Base-by-base conservation (phyloP, 1,140 invertebrate species). In the Orussus abietinus region DNA sequence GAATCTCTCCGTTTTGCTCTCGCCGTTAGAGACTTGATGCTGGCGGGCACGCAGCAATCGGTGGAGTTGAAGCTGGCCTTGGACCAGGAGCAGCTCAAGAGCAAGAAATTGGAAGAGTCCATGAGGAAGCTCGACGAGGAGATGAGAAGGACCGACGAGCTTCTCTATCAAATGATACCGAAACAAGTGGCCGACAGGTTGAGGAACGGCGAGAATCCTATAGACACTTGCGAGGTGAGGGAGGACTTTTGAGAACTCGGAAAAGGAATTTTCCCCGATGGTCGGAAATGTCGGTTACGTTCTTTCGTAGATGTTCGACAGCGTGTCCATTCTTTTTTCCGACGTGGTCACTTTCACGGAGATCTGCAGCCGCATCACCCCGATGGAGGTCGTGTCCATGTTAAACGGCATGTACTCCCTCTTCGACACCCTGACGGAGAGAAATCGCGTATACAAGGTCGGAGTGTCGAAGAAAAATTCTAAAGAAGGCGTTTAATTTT, bases 151-250 rank as follows among this genome's bases (percentile, higher is more conserved):
- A 98, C 95, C 0, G 94, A 98, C 61, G 91, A 96, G 48, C 72
- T 98, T 1, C 70, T 98, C 0, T 98, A 98, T 69, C 95, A 98
- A 74, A 97, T 98, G 94, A 96, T 98, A 76, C 96, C 95, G 4
- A 96, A 96, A 71, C 88, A 92, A 66, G 92, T 96, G 1, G 93
- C 94, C 0, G 92, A 97, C 72, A 77, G 92, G 42, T 74, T 98
- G 12, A 74, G 94, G 44, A 86, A 86, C 38, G 95, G 96, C 15
- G 92, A 95, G 69, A 92, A 89, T 59, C 87, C 92, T 0, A 90
- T 96, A 28, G 89, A 93, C 51, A 97, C 94, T 15, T 97, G 92
- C 67, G 88, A 98, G 81, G 94, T 96, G 69, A 69, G 62, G 45
- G 13, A 26, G 18, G 30, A 2, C 5, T 28, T 36, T 30, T 41